Evolutionary conservation across 2,113 vertebrate genomes (phyloP).

Genomic region (Pionites leucogaster): DNA sequence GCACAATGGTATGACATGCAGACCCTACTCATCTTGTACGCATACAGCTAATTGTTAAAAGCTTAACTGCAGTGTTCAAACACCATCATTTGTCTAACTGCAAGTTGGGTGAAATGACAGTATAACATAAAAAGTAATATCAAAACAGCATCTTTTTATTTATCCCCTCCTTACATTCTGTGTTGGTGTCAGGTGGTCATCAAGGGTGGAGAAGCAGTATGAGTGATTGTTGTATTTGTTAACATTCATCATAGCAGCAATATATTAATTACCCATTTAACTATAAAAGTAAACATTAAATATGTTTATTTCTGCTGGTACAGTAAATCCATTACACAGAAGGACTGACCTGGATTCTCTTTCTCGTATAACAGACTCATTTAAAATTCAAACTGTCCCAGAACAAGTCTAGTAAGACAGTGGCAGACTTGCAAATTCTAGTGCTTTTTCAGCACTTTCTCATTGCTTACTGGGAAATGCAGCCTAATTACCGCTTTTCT

Average conservation of each 20-base stretch:
- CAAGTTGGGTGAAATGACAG: neutral
- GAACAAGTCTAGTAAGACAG: neutral
- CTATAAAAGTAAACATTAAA: neutral
- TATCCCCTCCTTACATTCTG: neutral
- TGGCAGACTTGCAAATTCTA: neutral
- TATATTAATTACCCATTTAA: neutral
- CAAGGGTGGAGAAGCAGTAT: neutral
- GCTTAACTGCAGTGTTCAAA: neutral
- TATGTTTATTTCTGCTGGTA: neutral
- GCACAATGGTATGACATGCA: neutral
- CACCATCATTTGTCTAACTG: neutral
- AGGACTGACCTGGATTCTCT: constrained; percentile 35
- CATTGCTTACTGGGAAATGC: neutral
- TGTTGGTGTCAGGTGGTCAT: neutral
- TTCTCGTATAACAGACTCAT: neutral
- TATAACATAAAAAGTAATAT: neutral
- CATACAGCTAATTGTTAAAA: neutral
- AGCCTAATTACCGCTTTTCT: neutral
- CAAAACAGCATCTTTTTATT: neutral
- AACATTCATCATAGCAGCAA: neutral
- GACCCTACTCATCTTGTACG: neutral
- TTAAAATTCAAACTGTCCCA: constrained; percentile 18
- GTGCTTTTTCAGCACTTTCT: constrained; percentile 33
- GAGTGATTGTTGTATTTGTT: neutral
- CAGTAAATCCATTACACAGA: constrained; percentile 10